Base-by-base conservation (phyloP, 2,797 vertebrate genomes). In the Distichodus sexfasciatus region DNA sequence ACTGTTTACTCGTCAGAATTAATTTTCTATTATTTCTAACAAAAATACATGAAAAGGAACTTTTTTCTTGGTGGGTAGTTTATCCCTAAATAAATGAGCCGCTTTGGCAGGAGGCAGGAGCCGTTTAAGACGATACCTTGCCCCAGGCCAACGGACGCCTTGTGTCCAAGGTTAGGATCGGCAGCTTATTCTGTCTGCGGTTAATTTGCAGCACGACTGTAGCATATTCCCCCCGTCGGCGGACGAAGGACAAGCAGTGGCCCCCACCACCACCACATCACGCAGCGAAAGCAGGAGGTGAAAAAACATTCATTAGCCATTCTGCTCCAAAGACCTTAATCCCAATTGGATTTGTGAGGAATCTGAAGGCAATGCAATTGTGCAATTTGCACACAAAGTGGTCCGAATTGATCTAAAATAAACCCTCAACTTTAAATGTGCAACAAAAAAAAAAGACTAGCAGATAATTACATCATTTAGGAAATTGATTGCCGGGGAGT, bases 381-480 rank as follows among this genome's bases (percentile, higher is more conserved):
- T 91, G 90, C 89, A 94, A 96, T 96, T 95, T 95, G 93, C 93
- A 94, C 93, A 94, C 94, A 95, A 95, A 94, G 91, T 95, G 92
- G 92, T 92, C 91, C 83, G 90, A 92, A 95, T 95, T 95, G 94
- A 96, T 96, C 93, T 93, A 94, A 95, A 95, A 92, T 93, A 95
- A 95, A 94, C 92, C 90, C 93, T 96, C 93, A 96, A 95, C 92
- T 95, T 96, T 94, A 94, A 95, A 94, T 94, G 91, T 89, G 86
- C 81, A 82, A 85, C 83, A 81, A 84, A 82, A 83, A 86, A 83
- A 84, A 76, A 85, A 83, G 85, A 87, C 87, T 90, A 90, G 90
- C 89, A 89, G 93, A 94, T 95, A 96, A 96, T 96, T 94, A 94
- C 93, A 95, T 96, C 94, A 95, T 95, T 96, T 96, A 96, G 93